phyloP scores from a whole-genome alignment of 2,888 invertebrate genomes.

The Philereme transversata region DNA sequence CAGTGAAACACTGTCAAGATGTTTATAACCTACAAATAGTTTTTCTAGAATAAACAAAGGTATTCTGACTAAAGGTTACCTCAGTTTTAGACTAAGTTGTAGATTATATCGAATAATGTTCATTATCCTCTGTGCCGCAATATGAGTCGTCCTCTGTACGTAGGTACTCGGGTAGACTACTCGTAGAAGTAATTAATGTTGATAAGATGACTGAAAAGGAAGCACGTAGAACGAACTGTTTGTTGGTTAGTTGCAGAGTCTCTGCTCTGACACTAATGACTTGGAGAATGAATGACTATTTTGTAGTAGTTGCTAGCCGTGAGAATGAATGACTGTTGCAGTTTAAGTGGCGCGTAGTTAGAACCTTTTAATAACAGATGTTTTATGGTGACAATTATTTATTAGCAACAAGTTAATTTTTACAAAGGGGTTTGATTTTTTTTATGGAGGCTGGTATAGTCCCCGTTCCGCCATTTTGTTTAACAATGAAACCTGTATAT shows the following conservation, averaged over 20 bases:
- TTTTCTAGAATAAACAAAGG: no score
- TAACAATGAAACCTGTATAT: no score
- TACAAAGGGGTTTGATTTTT: no score
- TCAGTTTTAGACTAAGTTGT: no score
- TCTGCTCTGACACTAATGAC: conserved; percentile 26
- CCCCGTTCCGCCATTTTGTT: no score
- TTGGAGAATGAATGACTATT: conserved; percentile 17
- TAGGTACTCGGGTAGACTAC: not conserved
- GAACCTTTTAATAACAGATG: not conserved
- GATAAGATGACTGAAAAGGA: conserved; percentile 21
- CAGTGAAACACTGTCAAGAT: no score
- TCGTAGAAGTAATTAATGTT: conserved; percentile 28
- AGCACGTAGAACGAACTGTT: conserved; percentile 13
- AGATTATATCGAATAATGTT: no score
- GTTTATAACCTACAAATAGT: no score
- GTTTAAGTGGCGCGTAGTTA: conserved; percentile 5
- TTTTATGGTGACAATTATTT: no score
- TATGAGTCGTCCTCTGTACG: not conserved
- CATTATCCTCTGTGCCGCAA: not conserved
- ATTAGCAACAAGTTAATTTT: no score
- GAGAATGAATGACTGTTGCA: conserved; percentile 13
- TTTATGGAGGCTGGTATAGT: no score
- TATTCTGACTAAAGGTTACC: no score
- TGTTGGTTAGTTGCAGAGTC: conserved; percentile 21
- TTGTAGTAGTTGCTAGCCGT: conserved; percentile 9